Conservation (phyloP, 2,888 invertebrate genomes). For the Synergus laeviventris region DNA sequence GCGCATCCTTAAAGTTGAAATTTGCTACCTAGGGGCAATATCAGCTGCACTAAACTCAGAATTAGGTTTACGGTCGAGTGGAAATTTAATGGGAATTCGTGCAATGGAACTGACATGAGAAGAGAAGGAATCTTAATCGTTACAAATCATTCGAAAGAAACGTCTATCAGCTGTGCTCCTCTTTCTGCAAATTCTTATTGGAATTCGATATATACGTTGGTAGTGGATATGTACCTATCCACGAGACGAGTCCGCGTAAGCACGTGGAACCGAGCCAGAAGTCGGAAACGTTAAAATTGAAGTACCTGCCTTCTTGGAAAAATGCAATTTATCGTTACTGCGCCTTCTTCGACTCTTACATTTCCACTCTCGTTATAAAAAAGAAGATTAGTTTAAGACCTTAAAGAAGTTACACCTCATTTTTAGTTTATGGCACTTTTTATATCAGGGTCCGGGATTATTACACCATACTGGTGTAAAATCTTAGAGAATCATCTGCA, state of each 20-base stretch:
- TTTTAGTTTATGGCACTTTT: constrained; percentile 56
- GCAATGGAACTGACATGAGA: constrained; percentile 54
- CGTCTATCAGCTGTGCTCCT: constrained; percentile 59
- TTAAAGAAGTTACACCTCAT: constrained; percentile 55
- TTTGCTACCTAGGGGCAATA: constrained; percentile 14
- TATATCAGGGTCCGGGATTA: constrained; percentile 39
- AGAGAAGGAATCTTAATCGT: constrained; percentile 54
- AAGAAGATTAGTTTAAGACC: constrained; percentile 56
- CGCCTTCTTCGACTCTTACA: constrained; percentile 54
- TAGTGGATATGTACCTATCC: constrained; percentile 46
- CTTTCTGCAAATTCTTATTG: constrained; percentile 66
- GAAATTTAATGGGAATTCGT: constrained; percentile 52
- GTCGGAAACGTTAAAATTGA: constrained; percentile 69
- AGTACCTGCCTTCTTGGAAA: constrained; percentile 61
- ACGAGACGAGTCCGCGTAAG: constrained; percentile 53
- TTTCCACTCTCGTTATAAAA: constrained; percentile 51
- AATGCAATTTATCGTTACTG: constrained; percentile 71
- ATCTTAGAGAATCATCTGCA: neutral
- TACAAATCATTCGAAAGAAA: constrained; percentile 54
- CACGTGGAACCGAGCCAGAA: constrained; percentile 70
- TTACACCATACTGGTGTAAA: neutral
- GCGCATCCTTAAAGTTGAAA: constrained; percentile 8
- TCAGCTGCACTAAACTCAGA: neutral
- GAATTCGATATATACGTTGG: constrained; percentile 66
- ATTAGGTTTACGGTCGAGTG: constrained; percentile 50